A percentile compares a stretch with the other conserved stretches of the same genome.
phyloP scores from a whole-genome alignment of 2,113 vertebrate genomes.

The Spheniscus mendiculus region DNA sequence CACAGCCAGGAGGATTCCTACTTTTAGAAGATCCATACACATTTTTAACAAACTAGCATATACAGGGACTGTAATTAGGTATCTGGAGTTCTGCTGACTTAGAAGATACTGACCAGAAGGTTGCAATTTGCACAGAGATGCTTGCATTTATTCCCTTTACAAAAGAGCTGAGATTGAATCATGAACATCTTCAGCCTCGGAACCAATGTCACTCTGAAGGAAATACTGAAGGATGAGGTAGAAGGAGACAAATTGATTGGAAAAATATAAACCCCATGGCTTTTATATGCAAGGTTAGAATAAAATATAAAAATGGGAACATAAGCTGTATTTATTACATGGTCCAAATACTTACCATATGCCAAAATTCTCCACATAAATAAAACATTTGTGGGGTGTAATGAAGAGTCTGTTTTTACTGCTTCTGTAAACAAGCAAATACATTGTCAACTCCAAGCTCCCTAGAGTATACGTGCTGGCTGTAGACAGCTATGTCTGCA shows the following conservation, averaged over 20 bases:
- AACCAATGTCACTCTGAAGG: neutral
- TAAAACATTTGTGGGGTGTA: neutral
- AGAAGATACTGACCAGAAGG: neutral
- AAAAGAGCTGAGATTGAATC: neutral
- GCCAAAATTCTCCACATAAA: neutral
- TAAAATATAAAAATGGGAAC: neutral
- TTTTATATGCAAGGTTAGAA: neutral
- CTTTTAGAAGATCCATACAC: neutral
- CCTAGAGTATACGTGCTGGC: rapidly evolving
- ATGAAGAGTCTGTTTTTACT: neutral
- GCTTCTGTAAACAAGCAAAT: neutral
- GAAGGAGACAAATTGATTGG: neutral
- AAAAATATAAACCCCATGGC: neutral
- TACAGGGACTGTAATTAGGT: neutral
- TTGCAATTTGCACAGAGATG: neutral
- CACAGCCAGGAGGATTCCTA: neutral
- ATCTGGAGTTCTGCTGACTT: neutral
- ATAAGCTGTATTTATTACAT: neutral
- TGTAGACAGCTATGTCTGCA: neutral
- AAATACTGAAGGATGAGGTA: neutral
- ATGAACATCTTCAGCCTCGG: neutral
- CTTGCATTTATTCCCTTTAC: neutral
- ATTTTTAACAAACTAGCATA: neutral
- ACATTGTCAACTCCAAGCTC: neutral
- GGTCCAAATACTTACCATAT: neutral